Evolutionary conservation across 1,140 invertebrate genomes (phyloP).

Genomic region (Aphis craccivora): DNA sequence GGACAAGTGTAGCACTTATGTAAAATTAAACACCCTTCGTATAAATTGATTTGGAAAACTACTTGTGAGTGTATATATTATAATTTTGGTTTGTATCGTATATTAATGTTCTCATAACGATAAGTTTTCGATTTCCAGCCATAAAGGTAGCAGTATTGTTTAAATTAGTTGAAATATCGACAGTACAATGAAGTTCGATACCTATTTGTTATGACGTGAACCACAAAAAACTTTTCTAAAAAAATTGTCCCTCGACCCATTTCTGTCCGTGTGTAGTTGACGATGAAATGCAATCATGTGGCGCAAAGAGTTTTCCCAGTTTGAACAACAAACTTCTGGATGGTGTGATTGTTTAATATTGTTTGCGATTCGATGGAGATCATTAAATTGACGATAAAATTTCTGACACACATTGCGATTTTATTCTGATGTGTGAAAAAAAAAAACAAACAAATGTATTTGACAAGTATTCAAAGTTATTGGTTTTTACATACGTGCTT

Average conservation of each 20-base stretch:
- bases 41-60: neutral
- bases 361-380: neutral
- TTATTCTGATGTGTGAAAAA: neutral
- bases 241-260: neutral
- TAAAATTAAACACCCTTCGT: neutral
- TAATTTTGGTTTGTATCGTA: neutral
- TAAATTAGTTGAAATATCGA: neutral
- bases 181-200: neutral
- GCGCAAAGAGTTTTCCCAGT: neutral
- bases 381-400: constrained; percentile 1
- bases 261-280: neutral
- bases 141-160: neutral
- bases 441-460: neutral
- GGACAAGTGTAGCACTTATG: neutral
- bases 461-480: neutral
- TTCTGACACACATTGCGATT: neutral
- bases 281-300: neutral
- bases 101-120: neutral
- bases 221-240: constrained; percentile 1
- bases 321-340: neutral
- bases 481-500: neutral
- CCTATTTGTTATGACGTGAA: neutral
- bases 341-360: neutral
- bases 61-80: neutral
- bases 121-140: neutral